Percentiles rank a stretch among this genome's conserved stretches.
These are phyloP conservation scores for Mustela erminea DNA, from an alignment of 2,797 vertebrate genomes.

Conservation along the genomic window DNA sequence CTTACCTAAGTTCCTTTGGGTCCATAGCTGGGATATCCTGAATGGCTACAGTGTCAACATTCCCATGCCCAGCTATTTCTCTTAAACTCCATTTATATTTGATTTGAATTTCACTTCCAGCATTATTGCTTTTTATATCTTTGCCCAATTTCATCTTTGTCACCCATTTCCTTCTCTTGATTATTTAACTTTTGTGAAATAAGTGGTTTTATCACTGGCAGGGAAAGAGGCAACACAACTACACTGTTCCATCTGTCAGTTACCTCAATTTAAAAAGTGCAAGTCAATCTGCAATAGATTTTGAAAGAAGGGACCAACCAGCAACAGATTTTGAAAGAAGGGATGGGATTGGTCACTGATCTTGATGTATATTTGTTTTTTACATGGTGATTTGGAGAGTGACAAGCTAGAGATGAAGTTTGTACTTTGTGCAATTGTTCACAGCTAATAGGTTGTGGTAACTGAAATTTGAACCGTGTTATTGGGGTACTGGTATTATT, in stretches of 20 bases:
- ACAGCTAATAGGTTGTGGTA: neutral
- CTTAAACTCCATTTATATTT: neutral
- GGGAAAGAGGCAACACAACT: neutral
- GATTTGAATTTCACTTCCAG: neutral
- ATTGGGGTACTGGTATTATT: neutral
- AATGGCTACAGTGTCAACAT: too few relatives aligned
- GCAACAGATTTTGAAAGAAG: slow-evolving; percentile 40
- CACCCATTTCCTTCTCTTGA: neutral
- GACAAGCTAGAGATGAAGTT: neutral
- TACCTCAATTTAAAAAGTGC: neutral
- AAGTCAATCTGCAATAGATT: neutral
- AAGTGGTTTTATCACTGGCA: neutral
- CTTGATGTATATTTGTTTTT: slow-evolving; percentile 25
- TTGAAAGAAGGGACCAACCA: neutral
- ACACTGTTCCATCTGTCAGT: neutral
- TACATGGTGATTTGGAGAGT: neutral
- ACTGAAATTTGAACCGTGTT: neutral
- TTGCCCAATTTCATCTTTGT: neutral
- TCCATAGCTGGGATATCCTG: neutral
- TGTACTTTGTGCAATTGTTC: neutral
- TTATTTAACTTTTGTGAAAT: neutral
- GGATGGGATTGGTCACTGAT: neutral
- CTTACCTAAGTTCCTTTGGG: neutral
- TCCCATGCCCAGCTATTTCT: neutral
- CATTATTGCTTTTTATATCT: neutral